Base-by-base conservation (phyloP, 2,888 invertebrate species). In the Brachynemurus nebulosus region DNA sequence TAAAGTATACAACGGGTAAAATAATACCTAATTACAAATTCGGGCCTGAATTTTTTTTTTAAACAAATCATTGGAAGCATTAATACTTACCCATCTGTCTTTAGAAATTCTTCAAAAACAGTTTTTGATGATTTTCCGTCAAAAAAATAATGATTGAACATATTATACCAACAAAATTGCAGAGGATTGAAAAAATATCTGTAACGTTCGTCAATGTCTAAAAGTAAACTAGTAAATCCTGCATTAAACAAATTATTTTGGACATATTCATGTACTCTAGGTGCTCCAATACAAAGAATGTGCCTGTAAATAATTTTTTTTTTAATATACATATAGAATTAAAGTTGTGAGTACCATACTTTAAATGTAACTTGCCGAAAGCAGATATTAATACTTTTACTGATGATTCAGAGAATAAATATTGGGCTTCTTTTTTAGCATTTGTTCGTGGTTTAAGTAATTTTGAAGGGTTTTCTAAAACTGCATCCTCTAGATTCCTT, bases 61-160 rank as follows among this genome's bases (percentile, higher is more conserved):
- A n/a, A n/a, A 27, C 34, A 45, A 8, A 21, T 44, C 12, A 12
- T 18, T 25, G 17, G 20, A 17, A 40, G 18, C 35, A 42, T 19
- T 34, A 17, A 51, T 42, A 58, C 61, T 59, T 59, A 78, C 78
- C 57, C 63, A 7, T 69, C 60, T 40, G 66, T 66, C 54, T 72
- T 71, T 1, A 85, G 57, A 57, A 82, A 84, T 46, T 74, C 69
- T 49, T 70, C 69, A 44, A 82, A 73, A 0, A 74, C 61, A 23
- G 64, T 59, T 48, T 69, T 64, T 45, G 76, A 71, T 21, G 74
- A 68, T 42, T 69, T 66, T 7, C 66, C 68, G 50, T 77, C 71
- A 57, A 91, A 91, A 58, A 92, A 83, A 58, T 86, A 76, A 62
- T 90, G 76, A 58, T 93, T 95, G 59, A 92, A 90, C 74, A 89